phyloP scores from a whole-genome alignment of 1,140 invertebrate genomes.

The Leptestheria dahalacensis region DNA sequence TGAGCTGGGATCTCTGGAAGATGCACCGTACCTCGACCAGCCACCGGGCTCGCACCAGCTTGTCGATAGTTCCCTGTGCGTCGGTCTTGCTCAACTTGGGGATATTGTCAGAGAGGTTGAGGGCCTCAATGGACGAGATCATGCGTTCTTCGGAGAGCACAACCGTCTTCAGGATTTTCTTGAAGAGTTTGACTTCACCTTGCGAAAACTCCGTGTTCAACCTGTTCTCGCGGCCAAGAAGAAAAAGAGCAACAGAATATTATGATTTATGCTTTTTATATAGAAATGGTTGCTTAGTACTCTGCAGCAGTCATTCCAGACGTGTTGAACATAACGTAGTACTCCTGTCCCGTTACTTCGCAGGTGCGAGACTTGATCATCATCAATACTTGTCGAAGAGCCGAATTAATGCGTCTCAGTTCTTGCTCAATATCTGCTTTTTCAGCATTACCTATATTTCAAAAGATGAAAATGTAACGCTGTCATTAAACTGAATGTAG shows the following conservation, averaged over 20 bases:
- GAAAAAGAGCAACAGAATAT: neutral
- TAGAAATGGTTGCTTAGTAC: neutral
- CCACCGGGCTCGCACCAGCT: slow-evolving; percentile 4
- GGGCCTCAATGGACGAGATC: slow-evolving; percentile 11
- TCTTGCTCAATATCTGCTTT: neutral
- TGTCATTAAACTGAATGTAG: neutral
- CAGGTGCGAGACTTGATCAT: slow-evolving; percentile 6
- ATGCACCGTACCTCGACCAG: slow-evolving; percentile 6
- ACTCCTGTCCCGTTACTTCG: slow-evolving; percentile 12
- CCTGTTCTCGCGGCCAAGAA: too few species aligned
- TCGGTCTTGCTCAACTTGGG: slow-evolving; percentile 7
- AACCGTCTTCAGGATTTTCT: slow-evolving; percentile 10
- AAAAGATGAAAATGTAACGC: neutral
- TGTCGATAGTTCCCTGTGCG: slow-evolving; percentile 2
- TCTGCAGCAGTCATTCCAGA: neutral
- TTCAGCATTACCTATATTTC: neutral
- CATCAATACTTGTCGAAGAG: neutral
- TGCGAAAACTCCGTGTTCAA: neutral
- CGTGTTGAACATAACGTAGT: slow-evolving; percentile 5
- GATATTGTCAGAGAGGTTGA: slow-evolving; percentile 2
- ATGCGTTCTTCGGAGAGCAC: neutral
- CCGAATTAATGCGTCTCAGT: neutral
- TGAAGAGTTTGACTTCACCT: slow-evolving; percentile 7
- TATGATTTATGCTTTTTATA: neutral
- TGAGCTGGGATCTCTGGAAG: neutral